These are phyloP conservation scores for Aphidius colemani DNA, from an alignment of 2,888 invertebrate species.

Conservation along the genomic window DNA sequence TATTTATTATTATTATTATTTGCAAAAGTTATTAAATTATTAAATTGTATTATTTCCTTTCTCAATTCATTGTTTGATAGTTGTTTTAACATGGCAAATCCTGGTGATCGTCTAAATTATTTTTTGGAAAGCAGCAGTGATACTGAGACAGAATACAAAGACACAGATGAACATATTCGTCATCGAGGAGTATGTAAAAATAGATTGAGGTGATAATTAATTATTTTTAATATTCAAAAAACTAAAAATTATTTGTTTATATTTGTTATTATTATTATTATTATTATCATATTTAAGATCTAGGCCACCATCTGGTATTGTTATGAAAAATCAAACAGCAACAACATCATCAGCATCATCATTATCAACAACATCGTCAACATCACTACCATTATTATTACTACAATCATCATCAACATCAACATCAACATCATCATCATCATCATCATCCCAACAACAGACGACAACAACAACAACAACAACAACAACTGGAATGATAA, in stretches of 20 bases:
- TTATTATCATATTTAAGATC: too few relatives aligned
- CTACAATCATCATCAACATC: too few relatives aligned
- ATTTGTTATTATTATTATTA: conserved; percentile 9
- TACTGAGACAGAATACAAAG: conserved; percentile 77
- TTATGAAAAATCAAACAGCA: too few relatives aligned
- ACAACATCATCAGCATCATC: too few relatives aligned
- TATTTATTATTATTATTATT: too few relatives aligned
- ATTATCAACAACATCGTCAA: too few relatives aligned
- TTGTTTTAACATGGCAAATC: conserved; percentile 57
- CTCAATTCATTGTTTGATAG: conserved; percentile 39
- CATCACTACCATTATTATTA: too few relatives aligned
- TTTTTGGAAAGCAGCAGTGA: conserved; percentile 79
- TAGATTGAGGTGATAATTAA: conserved; percentile 66
- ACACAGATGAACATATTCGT: conserved; percentile 71
- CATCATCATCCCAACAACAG: too few relatives aligned
- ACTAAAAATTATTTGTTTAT: not conserved
- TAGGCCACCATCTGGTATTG: too few relatives aligned
- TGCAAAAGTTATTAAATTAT: too few relatives aligned
- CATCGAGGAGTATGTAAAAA: conserved; percentile 70
- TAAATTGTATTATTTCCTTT: not conserved
- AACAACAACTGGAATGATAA: conserved; percentile 59
- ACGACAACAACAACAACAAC: conserved; percentile 29
- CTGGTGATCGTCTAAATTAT: conserved; percentile 55
- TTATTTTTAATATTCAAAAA: conserved; percentile 4
- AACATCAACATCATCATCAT: too few relatives aligned